Conservation (phyloP, 2,888 invertebrate species). For the Athripsodes cinereus region DNA sequence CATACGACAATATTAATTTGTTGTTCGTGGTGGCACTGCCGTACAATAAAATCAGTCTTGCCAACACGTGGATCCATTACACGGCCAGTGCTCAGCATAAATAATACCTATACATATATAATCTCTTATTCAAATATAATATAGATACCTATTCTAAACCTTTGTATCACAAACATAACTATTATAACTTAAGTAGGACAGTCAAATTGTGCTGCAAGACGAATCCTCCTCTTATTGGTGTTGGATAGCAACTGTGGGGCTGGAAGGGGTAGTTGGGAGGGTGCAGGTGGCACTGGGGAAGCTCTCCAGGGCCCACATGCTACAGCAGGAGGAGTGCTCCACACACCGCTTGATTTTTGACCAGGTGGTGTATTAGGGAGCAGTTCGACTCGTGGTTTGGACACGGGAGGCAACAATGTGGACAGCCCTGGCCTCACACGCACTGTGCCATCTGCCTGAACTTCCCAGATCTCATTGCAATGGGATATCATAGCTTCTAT, state of each 20-base stretch:
- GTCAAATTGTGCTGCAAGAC: conserved; percentile 43
- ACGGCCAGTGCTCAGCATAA: no score
- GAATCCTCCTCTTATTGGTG: conserved; percentile 34
- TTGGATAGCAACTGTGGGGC: conserved; percentile 36
- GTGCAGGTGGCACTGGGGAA: conserved; percentile 37
- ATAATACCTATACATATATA: not conserved
- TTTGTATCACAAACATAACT: not conserved
- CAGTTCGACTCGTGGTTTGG: conserved; percentile 35
- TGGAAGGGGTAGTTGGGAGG: conserved; percentile 38
- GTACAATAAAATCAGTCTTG: not conserved
- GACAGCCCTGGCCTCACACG: conserved; percentile 17
- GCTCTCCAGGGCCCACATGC: conserved; percentile 35
- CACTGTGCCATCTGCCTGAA: conserved; percentile 10
- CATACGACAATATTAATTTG: not conserved
- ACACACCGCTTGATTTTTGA: conserved; percentile 36
- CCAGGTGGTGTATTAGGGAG: conserved; percentile 47
- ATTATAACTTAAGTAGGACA: conserved; percentile 30
- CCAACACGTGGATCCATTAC: not conserved
- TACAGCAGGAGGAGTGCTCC: conserved; percentile 34
- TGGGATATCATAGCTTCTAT: conserved; percentile 36
- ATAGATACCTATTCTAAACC: not conserved
- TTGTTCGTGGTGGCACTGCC: no score
- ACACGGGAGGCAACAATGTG: conserved; percentile 14
- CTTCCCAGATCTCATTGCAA: conserved; percentile 32
- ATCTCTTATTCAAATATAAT: no score